Base-by-base conservation (phyloP, 2,797 vertebrate species). In the Melanotaenia boesemani region DNA sequence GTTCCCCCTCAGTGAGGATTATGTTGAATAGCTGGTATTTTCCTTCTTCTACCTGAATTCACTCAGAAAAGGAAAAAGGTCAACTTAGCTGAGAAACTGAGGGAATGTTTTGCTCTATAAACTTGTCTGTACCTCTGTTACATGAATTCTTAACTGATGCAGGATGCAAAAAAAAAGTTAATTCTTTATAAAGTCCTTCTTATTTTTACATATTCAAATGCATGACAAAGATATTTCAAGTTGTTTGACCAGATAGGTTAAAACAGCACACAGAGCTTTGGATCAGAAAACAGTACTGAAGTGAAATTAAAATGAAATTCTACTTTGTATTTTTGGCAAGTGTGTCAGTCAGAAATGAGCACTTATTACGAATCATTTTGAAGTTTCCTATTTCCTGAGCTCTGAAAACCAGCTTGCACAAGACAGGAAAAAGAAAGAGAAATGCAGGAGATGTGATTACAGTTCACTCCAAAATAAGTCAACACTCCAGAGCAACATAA, bases 361-460 rank as follows among this genome's bases (percentile, higher is more conserved):
- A 64, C 71, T 77, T 89, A 74, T 76, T 85, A 69, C 84, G 64
- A 83, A 90, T 91, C 83, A 88, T 91, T 86, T 89, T 78, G 83
- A 79, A 78, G 66, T 74, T 83, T 74, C 37, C 73, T 77, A 65
- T 76, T 62, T 77, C 70, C 58, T 75, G 70, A 76, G 71, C 75
- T 82, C 37, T 30, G 63, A 73, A 84, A 82, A 82, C 26, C 80
- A 83, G 79, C 80, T 83, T 73, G 70, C 80, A 46, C 28, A 71
- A 85, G 73, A 64, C 54, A 46, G 39, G 72, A 57, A 63, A 36
- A 60, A 70, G 62, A 44, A 55, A 67, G 64, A 82, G 70, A 52
- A 58, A 46, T 6, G 16, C 77, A 84, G 61, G 72, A 80, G 72
- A 80, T 60, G 41, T 74, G 73, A 83, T 82, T 77, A 81, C 30